These are phyloP conservation scores for Neoarius graeffei DNA, from an alignment of 2,113 vertebrate species.

Conservation along the genomic window DNA sequence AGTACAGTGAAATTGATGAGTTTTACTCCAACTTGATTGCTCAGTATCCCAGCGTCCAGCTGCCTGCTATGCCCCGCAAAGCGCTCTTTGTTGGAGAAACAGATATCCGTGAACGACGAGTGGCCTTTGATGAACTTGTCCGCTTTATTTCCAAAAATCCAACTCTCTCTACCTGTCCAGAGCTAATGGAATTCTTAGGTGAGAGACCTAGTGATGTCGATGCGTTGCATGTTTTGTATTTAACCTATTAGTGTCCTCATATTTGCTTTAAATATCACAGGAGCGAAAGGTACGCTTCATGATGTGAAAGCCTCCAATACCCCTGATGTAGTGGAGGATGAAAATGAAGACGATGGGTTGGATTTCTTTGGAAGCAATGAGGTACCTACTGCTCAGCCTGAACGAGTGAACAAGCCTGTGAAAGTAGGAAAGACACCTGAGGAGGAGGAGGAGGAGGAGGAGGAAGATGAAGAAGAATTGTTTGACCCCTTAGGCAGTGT, in stretches of 20 bases:
- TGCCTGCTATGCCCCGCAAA: conserved; percentile 81
- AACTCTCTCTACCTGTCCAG: conserved; percentile 72
- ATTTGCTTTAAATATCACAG: conserved; percentile 56
- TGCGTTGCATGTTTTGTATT: background rate
- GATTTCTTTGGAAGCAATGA: conserved; percentile 80
- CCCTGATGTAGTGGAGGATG: conserved; percentile 60
- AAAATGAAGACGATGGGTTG: conserved; percentile 62
- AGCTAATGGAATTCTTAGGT: conserved; percentile 85
- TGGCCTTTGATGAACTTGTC: conserved; percentile 77
- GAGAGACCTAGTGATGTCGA: conserved; percentile 40
- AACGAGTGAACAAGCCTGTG: background rate
- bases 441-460: conserved; percentile 60
- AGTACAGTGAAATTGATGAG: conserved; percentile 85
- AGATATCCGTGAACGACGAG: conserved; percentile 79
- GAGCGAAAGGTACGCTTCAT: conserved; percentile 64
- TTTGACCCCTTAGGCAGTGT: conserved; percentile 81
- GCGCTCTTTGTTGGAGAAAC: conserved; percentile 81
- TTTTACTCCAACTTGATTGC: conserved; percentile 74
- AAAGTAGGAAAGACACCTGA: conserved; percentile 49
- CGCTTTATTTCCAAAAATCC: conserved; percentile 74
- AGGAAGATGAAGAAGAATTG: conserved; percentile 70
- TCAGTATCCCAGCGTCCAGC: conserved; percentile 63
- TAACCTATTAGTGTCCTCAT: conserved; percentile 24
- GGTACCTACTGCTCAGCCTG: conserved; percentile 28
- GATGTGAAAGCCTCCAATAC: conserved; percentile 65